These are phyloP conservation scores for Cherax destructor DNA, from an alignment of 1,140 invertebrate genomes.

Conservation along the genomic window DNA sequence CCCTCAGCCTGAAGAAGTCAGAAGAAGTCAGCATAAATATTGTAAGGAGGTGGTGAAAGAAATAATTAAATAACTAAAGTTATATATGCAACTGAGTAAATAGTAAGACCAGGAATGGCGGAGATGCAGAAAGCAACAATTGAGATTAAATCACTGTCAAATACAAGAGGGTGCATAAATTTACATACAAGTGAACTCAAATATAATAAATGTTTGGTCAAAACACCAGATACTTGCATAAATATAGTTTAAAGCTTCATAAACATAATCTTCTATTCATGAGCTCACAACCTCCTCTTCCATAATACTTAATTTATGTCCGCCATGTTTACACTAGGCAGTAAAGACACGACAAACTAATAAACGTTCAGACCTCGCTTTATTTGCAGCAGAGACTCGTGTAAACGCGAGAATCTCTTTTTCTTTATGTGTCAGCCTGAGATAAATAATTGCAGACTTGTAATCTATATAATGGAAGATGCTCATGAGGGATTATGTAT, in stretches of 20 bases:
- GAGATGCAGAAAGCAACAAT: no score
- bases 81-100: no score
- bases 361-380: not conserved
- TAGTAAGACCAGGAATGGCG: no score
- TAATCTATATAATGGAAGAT: slow-evolving; percentile 3
- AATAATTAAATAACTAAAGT: no score
- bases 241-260: no score
- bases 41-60: not conserved
- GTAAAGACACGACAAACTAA: not conserved
- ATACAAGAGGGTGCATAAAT: no score
- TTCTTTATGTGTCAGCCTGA: not conserved
- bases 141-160: no score
- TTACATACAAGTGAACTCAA: no score
- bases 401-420: not conserved
- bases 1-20: not conserved
- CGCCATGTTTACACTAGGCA: not conserved
- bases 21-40: not conserved
- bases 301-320: not conserved
- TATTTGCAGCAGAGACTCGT: not conserved
- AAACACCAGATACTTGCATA: no score
- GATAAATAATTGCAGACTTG: not conserved
- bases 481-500: not conserved
- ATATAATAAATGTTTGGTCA: no score
- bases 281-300: no score
- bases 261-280: no score